phyloP scores from a whole-genome alignment of 2,797 vertebrate species.

The Poecilia picta region DNA sequence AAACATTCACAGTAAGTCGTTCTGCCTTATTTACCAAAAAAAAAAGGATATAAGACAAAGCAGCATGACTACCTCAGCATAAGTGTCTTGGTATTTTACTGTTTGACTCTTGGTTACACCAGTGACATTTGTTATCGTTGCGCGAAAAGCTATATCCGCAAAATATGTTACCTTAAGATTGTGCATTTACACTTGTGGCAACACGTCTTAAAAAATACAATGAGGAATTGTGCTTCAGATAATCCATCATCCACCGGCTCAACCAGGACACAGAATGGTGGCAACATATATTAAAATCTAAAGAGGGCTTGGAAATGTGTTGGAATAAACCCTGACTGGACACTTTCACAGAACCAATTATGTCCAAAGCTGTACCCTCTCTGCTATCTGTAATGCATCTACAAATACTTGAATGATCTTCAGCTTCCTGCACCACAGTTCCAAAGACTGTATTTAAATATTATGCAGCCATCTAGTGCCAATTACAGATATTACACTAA shows the following conservation, averaged over 20 bases:
- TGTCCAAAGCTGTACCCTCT: constrained; percentile 53
- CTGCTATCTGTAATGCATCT: constrained; percentile 44
- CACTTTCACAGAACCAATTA: constrained; percentile 61
- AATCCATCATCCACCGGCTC: constrained; percentile 70
- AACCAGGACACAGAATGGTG: constrained; percentile 51
- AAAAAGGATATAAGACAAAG: constrained; percentile 42
- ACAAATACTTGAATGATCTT: constrained; percentile 53
- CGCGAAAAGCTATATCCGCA: constrained; percentile 37
- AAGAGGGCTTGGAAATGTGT: constrained; percentile 46
- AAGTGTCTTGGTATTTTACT: constrained; percentile 43
- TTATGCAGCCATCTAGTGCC: constrained; percentile 87
- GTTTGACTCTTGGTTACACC: constrained; percentile 39
- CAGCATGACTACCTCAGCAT: constrained; percentile 28
- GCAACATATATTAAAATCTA: constrained; percentile 48
- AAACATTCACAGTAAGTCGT: constrained; percentile 69
- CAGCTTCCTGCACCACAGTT: constrained; percentile 56
- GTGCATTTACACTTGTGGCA: constrained; percentile 58
- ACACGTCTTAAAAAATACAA: constrained; percentile 62
- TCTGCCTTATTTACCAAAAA: constrained; percentile 47
- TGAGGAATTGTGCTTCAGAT: constrained; percentile 81
- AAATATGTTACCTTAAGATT: constrained; percentile 57
- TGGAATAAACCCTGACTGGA: constrained; percentile 54
- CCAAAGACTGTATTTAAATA: constrained; percentile 76
- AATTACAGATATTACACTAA: constrained; percentile 85
- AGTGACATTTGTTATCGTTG: constrained; percentile 48